Evolutionary conservation across 2,888 invertebrate species (phyloP).

Genomic region (Theodoxus fluviatilis): DNA sequence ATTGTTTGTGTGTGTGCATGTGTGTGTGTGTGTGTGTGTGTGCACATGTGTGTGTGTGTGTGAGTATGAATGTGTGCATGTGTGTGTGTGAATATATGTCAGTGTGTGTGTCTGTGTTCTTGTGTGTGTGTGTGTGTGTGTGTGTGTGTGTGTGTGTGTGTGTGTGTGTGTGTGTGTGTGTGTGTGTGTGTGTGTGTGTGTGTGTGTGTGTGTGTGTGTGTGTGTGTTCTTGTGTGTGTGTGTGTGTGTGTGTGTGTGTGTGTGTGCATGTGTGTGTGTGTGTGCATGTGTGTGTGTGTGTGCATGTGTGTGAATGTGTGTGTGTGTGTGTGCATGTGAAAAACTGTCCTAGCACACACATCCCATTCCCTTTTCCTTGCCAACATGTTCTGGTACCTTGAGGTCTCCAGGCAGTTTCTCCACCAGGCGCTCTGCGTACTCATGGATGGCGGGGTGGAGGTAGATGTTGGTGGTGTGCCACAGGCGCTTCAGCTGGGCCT

Average conservation of each 20-base stretch:
- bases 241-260: no score
- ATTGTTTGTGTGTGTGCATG: no score
- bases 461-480: conserved; percentile 95
- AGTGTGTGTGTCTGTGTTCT: no score
- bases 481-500: conserved; percentile 79
- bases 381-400: conserved; percentile 70
- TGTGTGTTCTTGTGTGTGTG: neutral
- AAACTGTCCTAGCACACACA: neutral
- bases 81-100: no score
- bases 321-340: no score
- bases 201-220: conserved; percentile 16
- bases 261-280: no score
- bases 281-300: no score
- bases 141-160: conserved; percentile 8
- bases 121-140: no score
- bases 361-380: neutral
- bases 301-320: no score
- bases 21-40: no score
- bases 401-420: conserved; percentile 84
- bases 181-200: conserved; percentile 13
- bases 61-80: no score
- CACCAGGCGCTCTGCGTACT: conserved; percentile 84
- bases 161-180: conserved; percentile 1
- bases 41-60: no score
- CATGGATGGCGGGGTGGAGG: conserved; percentile 86